Evolutionary conservation across 2,888 invertebrate species (phyloP).

Genomic region (Aricia artaxerxes): DNA sequence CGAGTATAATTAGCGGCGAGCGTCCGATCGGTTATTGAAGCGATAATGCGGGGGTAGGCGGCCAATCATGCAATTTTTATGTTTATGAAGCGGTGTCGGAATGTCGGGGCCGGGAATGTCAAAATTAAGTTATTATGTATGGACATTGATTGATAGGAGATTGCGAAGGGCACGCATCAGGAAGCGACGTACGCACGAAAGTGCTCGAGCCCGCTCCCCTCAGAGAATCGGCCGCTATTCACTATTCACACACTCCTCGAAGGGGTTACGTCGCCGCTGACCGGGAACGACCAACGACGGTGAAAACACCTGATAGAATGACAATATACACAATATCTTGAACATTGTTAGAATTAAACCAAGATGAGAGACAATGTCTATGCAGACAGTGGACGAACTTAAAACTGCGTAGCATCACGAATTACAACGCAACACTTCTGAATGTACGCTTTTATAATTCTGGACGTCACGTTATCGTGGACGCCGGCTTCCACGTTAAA

Average conservation of each 20-base stretch:
- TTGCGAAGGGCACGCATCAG: slow-evolving; percentile 65
- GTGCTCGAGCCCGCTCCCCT: slow-evolving; percentile 33
- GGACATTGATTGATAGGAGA: slow-evolving; percentile 72
- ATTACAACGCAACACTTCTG: not conserved
- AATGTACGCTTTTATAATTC: no score
- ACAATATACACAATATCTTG: not conserved
- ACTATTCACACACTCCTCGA: slow-evolving; percentile 9
- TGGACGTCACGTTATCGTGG: no score
- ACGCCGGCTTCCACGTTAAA: no score
- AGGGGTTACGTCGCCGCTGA: slow-evolving; percentile 6
- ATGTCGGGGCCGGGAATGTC: slow-evolving; percentile 57
- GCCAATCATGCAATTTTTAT: slow-evolving; percentile 61
- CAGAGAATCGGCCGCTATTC: slow-evolving; percentile 10
- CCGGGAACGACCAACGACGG: not conserved
- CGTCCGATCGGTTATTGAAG: slow-evolving; percentile 53
- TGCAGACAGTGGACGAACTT: not conserved
- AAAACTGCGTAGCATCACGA: not conserved
- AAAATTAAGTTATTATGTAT: slow-evolving; percentile 74
- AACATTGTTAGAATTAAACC: not conserved
- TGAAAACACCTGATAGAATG: not conserved
- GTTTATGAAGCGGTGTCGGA: slow-evolving; percentile 60
- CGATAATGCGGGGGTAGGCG: slow-evolving; percentile 53
- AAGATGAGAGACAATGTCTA: no score
- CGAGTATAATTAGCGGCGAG: slow-evolving; percentile 57
- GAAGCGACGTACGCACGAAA: slow-evolving; percentile 61